Conservation (phyloP, 1,140 invertebrate genomes). For the Drosophila sp. region DNA sequence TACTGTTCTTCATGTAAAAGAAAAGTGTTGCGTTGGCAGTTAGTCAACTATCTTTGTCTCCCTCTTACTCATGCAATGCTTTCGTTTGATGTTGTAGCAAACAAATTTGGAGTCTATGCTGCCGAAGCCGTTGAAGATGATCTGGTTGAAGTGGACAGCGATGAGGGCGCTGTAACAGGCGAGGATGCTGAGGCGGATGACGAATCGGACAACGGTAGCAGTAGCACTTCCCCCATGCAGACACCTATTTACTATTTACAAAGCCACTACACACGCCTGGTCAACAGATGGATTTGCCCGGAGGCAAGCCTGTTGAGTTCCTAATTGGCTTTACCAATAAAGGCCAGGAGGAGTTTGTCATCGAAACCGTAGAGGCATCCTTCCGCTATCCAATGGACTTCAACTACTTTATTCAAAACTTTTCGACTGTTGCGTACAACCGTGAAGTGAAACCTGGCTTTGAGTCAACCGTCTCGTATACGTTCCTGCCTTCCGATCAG, state of each 20-base stretch:
- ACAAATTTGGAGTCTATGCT: conserved; percentile 88
- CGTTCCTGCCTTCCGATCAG: conserved; percentile 96
- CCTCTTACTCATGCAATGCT: conserved; percentile 38
- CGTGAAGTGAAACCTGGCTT: conserved; percentile 94
- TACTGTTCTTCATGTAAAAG: neutral
- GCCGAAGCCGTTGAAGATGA: conserved; percentile 92
- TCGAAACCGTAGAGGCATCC: conserved; percentile 97
- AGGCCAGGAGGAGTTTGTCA: conserved; percentile 94
- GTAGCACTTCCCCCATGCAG: conserved; percentile 95
- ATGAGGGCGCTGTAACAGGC: conserved; percentile 87
- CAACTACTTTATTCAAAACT: conserved; percentile 99
- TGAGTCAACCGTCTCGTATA: conserved; percentile 97
- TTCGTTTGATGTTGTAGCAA: conserved; percentile 84
- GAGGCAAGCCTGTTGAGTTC: conserved; percentile 96
- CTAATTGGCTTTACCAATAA: conserved; percentile 98
- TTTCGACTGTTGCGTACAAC: conserved; percentile 95
- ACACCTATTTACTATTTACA: conserved; percentile 96
- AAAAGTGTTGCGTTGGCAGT: conserved; percentile 76
- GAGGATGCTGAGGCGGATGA: conserved; percentile 88
- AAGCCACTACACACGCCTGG: conserved; percentile 88
- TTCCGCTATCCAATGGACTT: conserved; percentile 99
- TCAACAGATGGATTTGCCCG: conserved; percentile 85
- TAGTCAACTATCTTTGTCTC: conserved; percentile 25
- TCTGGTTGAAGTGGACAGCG: conserved; percentile 89
- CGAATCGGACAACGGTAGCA: conserved; percentile 87